phyloP scores from a whole-genome alignment of 1,140 invertebrate species.

The Amyelois transitella region DNA sequence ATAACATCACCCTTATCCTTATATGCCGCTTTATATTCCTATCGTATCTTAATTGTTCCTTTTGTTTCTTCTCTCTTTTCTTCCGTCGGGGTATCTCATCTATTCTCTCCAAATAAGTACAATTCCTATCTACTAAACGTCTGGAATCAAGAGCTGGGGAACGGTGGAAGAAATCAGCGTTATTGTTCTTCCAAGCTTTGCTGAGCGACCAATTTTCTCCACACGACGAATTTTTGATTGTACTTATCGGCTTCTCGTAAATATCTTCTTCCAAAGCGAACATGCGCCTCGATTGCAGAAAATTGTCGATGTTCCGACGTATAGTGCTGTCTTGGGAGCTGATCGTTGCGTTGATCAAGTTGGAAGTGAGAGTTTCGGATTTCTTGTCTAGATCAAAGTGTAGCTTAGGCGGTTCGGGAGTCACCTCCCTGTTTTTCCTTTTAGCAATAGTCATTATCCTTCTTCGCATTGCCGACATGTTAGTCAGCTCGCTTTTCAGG shows the following conservation, averaged over 20 bases:
- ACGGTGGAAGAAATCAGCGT: slow-evolving; percentile 46
- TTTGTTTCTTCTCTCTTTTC: slow-evolving; percentile 47
- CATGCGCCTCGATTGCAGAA: slow-evolving; percentile 51
- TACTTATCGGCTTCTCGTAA: slow-evolving; percentile 56
- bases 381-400: slow-evolving; percentile 31
- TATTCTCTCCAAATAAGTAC: slow-evolving; percentile 38
- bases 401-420: slow-evolving; percentile 38
- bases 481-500: slow-evolving; percentile 61
- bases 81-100: slow-evolving; percentile 48
- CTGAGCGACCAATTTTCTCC: slow-evolving; percentile 68
- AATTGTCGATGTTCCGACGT: slow-evolving; percentile 56
- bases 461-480: slow-evolving; percentile 60
- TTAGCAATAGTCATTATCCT: slow-evolving; percentile 58
- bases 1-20: slow-evolving; percentile 68
- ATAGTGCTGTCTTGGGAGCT: slow-evolving; percentile 54
- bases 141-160: slow-evolving; percentile 33
- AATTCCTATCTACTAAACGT: slow-evolving; percentile 29
- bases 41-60: slow-evolving; percentile 66
- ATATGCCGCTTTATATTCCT: slow-evolving; percentile 70
- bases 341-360: slow-evolving; percentile 49
- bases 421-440: slow-evolving; percentile 33
- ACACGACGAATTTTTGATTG: slow-evolving; percentile 43
- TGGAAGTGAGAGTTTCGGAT: slow-evolving; percentile 43
- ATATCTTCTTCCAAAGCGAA: slow-evolving; percentile 55
- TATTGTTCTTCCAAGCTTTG: slow-evolving; percentile 60